A percentile compares a stretch with the other conserved stretches of the same genome.
Conservation (phyloP, 2,113 vertebrate species). For the Labeo rohita region DNA sequence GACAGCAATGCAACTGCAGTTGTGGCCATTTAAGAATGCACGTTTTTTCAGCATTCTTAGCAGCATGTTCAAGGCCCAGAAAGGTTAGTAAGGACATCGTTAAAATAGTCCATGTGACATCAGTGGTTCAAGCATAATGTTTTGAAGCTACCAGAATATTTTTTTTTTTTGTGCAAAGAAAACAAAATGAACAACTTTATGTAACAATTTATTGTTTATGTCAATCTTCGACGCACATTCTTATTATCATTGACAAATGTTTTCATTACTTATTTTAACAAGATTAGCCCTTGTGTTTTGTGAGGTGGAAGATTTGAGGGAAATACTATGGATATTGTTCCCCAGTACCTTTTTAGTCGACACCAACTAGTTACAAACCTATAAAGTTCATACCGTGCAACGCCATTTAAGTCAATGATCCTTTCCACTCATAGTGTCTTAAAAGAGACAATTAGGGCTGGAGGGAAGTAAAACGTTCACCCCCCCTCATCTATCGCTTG, state of each 20-base stretch:
- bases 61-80: no score
- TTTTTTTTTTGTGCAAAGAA: no score
- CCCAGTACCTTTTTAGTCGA: neutral
- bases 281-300: constrained; percentile 1
- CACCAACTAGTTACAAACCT: neutral
- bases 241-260: neutral
- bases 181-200: no score
- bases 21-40: no score
- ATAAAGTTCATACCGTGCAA: neutral
- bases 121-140: no score
- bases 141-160: no score
- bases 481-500: constrained; percentile 1
- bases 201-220: no score
- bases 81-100: no score
- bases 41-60: no score
- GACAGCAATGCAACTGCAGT: no score
- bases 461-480: constrained; percentile 3
- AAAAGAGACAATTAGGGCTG: constrained; percentile 37
- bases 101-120: no score
- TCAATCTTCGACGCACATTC: neutral
- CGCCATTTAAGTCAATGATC: neutral
- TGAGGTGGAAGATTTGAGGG: neutral
- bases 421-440: neutral
- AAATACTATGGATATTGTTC: neutral
- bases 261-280: neutral